A percentile compares a stretch with the other conserved stretches of the same genome.
Conservation (phyloP, 2,888 invertebrate species). For the Drosophila emarginata region DNA sequence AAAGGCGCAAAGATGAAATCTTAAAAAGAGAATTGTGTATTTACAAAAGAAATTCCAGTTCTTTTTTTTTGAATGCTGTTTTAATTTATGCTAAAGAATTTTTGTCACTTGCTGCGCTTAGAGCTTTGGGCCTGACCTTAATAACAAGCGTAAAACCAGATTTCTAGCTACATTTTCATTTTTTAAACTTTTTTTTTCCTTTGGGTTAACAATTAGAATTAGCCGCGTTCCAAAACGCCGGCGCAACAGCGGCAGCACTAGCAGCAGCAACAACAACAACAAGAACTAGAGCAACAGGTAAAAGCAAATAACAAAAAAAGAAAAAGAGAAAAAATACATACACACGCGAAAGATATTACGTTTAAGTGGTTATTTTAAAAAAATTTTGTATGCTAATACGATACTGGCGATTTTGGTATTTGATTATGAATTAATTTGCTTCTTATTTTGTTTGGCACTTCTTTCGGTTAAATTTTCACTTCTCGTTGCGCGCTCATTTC, state of each 20-base stretch:
- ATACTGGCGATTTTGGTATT: background rate
- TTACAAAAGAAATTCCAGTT: conserved; percentile 18
- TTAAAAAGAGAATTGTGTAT: conserved; percentile 17
- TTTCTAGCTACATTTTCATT: conserved; percentile 30
- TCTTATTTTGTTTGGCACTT: conserved; percentile 11
- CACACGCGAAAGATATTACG: background rate
- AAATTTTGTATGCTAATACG: background rate
- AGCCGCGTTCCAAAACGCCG: conserved; percentile 35
- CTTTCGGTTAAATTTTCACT: conserved; percentile 15
- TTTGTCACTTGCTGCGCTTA: conserved; percentile 68
- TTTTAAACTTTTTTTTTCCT: conserved; percentile 6
- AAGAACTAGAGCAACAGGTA: conserved; percentile 25
- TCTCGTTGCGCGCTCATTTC: conserved; percentile 53
- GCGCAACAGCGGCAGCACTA: conserved; percentile 15
- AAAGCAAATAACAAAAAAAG: conserved; percentile 12
- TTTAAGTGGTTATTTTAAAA: background rate
- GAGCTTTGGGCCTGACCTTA: conserved; percentile 62
- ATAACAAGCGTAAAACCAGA: conserved; percentile 72
- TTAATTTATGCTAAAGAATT: conserved; percentile 59
- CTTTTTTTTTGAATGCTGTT: conserved; percentile 25
- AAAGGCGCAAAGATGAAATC: conserved; percentile 6
- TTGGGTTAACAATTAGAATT: conserved; percentile 43
- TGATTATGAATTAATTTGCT: conserved; percentile 6
- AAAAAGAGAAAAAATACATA: background rate
- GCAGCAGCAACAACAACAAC: conserved; percentile 20